A percentile compares a stretch with the other conserved stretches of the same genome.
Evolutionary conservation across 2,888 invertebrate genomes (phyloP).

Genomic region (Rotaria magnacalcarata): DNA sequence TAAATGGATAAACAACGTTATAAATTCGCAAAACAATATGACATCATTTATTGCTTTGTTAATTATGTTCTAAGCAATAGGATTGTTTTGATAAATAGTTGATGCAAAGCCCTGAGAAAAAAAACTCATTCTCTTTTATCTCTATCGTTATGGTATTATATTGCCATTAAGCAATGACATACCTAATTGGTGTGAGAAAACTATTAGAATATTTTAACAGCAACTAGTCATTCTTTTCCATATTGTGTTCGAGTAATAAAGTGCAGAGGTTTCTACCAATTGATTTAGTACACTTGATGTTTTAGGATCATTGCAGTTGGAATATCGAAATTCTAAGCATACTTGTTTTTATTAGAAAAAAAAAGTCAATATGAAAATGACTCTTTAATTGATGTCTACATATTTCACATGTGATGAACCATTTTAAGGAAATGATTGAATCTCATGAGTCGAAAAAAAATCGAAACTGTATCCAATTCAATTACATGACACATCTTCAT

Average conservation of each 20-base stretch:
- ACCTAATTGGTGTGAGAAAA: neutral
- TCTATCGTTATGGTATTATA: neutral
- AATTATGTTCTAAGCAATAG: too few species aligned
- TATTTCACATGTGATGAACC: neutral
- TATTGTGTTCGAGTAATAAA: too few species aligned
- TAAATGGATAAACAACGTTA: too few species aligned
- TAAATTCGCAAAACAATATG: too few species aligned
- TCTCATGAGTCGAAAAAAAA: neutral
- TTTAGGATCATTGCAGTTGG: too few species aligned
- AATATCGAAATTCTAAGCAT: too few species aligned
- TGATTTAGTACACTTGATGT: too few species aligned
- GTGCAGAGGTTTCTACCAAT: too few species aligned
- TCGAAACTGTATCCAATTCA: neutral
- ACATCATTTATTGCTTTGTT: too few species aligned
- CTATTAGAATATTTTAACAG: neutral
- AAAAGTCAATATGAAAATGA: neutral
- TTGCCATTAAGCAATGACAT: neutral
- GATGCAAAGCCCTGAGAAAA: neutral
- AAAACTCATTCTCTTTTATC: neutral
- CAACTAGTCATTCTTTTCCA: neutral
- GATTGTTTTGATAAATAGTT: too few species aligned
- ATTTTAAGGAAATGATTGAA: conserved; percentile 24
- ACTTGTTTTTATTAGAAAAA: too few species aligned
- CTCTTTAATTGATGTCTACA: neutral
- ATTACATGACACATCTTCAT: conserved; percentile 22